Conservation (phyloP, 2,797 vertebrate genomes). For the Sebastes goodei region DNA sequence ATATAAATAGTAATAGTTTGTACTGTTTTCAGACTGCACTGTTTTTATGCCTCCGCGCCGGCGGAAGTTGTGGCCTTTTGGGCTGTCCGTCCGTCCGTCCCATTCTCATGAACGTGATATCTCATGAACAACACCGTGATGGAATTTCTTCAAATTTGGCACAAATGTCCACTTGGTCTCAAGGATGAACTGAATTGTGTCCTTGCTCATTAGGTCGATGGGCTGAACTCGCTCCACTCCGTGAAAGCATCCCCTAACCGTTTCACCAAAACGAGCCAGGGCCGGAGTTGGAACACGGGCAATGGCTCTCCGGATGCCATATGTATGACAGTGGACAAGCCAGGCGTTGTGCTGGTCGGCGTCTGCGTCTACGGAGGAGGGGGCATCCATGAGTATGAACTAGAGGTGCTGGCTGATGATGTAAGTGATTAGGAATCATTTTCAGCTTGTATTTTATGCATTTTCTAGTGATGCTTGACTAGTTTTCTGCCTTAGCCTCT, state of each 20-base stretch:
- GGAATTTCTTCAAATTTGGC: not conserved
- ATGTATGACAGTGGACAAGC: slow-evolving; percentile 96
- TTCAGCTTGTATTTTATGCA: not conserved
- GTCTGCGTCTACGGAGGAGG: slow-evolving; percentile 99
- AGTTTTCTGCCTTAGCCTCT: not conserved
- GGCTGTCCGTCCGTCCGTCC: not conserved
- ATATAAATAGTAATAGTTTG: slow-evolving; percentile 35
- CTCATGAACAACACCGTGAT: not conserved
- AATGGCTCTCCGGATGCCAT: slow-evolving; percentile 99
- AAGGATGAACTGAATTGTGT: not conserved
- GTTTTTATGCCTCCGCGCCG: not conserved
- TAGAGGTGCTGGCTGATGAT: slow-evolving; percentile 97
- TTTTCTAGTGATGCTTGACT: not conserved
- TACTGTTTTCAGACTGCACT: not conserved
- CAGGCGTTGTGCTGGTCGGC: slow-evolving; percentile 95
- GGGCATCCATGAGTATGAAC: slow-evolving; percentile 97
- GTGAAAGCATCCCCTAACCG: slow-evolving; percentile 96
- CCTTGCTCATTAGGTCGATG: slow-evolving; percentile 86
- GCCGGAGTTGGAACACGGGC: slow-evolving; percentile 99
- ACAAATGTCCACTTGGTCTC: not conserved
- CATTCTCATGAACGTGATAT: not conserved
- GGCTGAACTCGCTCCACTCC: slow-evolving; percentile 95
- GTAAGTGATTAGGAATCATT: slow-evolving; percentile 79
- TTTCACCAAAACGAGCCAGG: slow-evolving; percentile 98
- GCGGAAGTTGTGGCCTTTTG: no score